Evolutionary conservation across 2,888 invertebrate genomes (phyloP), one percentile per base, ranked within the genome.

Genomic region (Athalia cordata): DNA sequence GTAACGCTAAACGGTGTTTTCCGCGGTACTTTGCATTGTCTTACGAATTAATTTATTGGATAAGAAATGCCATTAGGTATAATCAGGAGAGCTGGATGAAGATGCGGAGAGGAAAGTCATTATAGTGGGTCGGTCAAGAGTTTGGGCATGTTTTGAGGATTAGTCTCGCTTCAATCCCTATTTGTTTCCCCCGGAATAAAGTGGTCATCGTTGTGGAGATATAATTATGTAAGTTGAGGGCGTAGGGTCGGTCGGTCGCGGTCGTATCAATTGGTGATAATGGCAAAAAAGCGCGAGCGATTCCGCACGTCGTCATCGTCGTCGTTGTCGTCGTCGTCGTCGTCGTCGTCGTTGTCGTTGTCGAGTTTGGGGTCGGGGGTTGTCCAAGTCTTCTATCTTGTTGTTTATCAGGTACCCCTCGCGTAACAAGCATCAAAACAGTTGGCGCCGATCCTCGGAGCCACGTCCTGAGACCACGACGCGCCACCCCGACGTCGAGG

Each of bases 361-460:
- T 13, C 29, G 72, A 72, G 81, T 76, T 5, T 29, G 45, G 74
- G 70, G 62, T 8, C 59, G 65, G 65, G 65, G 81, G 83, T 81
- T 79, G 82, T 81, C 83, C 81, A 81, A 80, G 85, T 83, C 83
- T 83, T 83, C 82, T 84, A 81, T 80, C 83, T 83, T 82, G 83
- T 84, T 85, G 85, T 85, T 85, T 85, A 85, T 85, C 85, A 82
- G 82, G 81, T 79, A 83, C 84, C 85, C 85, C 81, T 84, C 83
- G 62, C 82, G 82, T 85, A 83, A 85, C 85, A 85, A 86, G 86
- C 85, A 86, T 86, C 86, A 86, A 88, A 87, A 86, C 85, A 87
- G 84, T 86, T 86, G 86, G 86, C 87, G 86, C 87, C 87, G 75
- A 75, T 75, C 84, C 86, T 81, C 80, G 80, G 81, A 81, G 81